Evolutionary conservation across 92 coral and sea anemone species (phyloP).

Genomic region (Metridium senile): DNA sequence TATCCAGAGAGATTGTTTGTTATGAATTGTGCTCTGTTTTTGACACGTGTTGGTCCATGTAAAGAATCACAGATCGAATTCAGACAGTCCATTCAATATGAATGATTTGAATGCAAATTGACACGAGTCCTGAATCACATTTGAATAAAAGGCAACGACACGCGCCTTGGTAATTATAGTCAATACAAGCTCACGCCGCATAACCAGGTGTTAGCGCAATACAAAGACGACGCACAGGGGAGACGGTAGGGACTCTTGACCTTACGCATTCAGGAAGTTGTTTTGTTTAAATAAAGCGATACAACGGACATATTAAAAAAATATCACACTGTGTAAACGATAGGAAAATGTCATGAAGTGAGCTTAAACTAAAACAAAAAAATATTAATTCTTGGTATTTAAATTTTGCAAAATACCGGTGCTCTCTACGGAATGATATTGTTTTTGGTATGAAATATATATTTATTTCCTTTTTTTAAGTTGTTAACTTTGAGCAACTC

Average conservation of each 20-base stretch:
- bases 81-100: slow-evolving; percentile 1
- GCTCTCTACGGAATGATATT: no score
- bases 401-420: no score
- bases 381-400: no score
- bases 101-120: slow-evolving; percentile 55
- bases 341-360: no score
- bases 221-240: slow-evolving; percentile 9
- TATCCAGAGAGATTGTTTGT: background rate
- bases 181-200: slow-evolving; percentile 21
- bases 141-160: slow-evolving; percentile 15
- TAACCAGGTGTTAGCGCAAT: slow-evolving; percentile 25
- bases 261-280: background rate
- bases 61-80: slow-evolving; percentile 21
- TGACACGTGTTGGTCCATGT: slow-evolving; percentile 20
- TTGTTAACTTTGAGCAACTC: no score
- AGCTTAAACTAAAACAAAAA: no score
- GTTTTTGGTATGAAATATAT: no score
- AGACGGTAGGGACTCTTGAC: background rate
- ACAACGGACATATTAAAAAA: background rate
- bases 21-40: background rate
- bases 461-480: no score
- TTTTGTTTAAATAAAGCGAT: background rate
- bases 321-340: background rate
- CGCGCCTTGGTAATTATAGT: slow-evolving; percentile 24
- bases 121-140: slow-evolving; percentile 59